Conservation (phyloP, 2,797 vertebrate genomes). For the Siniperca undulata region DNA sequence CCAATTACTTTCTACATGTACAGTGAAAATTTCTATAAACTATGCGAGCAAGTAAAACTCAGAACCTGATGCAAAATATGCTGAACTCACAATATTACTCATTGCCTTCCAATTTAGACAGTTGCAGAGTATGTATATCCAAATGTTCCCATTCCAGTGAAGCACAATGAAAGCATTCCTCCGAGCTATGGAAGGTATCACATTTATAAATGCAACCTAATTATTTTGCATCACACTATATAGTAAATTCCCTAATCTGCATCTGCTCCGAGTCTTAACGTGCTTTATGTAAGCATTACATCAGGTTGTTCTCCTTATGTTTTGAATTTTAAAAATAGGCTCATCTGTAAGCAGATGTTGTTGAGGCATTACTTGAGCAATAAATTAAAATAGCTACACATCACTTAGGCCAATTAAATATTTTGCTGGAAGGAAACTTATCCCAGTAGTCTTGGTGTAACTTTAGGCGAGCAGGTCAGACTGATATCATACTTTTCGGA, state of each 20-base stretch:
- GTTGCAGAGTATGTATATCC: background rate
- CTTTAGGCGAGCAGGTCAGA: conserved; percentile 35
- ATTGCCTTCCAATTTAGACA: background rate
- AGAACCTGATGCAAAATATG: conserved; percentile 15
- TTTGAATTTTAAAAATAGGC: conserved; percentile 1
- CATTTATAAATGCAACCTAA: background rate
- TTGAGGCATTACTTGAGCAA: conserved; percentile 43
- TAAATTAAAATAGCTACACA: conserved; percentile 39
- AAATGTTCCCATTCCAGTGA: background rate
- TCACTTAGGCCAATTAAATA: conserved; percentile 23
- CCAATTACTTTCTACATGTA: background rate
- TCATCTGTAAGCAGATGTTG: conserved; percentile 39
- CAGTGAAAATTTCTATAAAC: background rate
- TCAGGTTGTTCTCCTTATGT: background rate
- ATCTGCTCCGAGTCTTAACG: conserved; percentile 1
- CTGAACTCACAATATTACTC: background rate
- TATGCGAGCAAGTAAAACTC: background rate
- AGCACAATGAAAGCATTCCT: background rate
- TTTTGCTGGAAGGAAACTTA: conserved; percentile 18
- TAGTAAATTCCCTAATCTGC: background rate
- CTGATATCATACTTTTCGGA: conserved; percentile 21
- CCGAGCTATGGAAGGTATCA: background rate
- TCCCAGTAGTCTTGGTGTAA: conserved; percentile 4
- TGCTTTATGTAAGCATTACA: background rate
- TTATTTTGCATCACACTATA: background rate